Base-by-base conservation (phyloP, 2,888 invertebrate genomes). In the Microchrysa polita region DNA sequence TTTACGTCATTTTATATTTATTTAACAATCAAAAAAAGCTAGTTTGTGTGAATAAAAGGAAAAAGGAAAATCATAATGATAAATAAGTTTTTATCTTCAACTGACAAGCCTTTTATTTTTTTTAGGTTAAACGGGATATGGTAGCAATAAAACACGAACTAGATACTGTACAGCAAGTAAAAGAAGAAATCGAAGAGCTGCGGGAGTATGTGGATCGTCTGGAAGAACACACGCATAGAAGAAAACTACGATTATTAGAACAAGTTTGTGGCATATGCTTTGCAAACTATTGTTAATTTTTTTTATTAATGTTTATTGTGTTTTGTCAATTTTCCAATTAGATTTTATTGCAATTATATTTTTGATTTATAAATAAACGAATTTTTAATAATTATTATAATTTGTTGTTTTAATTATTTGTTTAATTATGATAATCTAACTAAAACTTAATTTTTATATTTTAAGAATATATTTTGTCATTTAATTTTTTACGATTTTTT, bases 61-160 rank as follows among this genome's bases (percentile, higher is more conserved):
- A n/a, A n/a, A n/a, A n/a, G n/a, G n/a, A n/a, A n/a, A n/a, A n/a
- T n/a, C n/a, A n/a, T n/a, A n/a, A n/a, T n/a, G n/a, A n/a, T n/a
- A n/a, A n/a, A n/a, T n/a, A n/a, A 18, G 59, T 18, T 18, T 16
- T 59, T 59, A 4, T 20, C 18, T 55, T 55, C 9, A 20, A 9
- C 9, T 18, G 1, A 16, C 9, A 63, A 5, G 63, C 40, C 23
- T 60, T 27, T 72, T 48, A 16, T 57, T 61, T 44, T 60, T 76
- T 77, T 10, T 82, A 92, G 89, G 92, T 96, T 80, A 96, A 96
- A 87, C 91, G 95, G 82, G 96, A 96, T 87, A 95, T 96, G 95
- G 94, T 95, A 81, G 94, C 94, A 83, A 95, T 96, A 88, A 95
- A 95, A 87, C 94, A 94, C 84, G 96, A 96, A 87, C 88, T 96